Conservation (phyloP, 2,113 vertebrate species). For the Chloropsis cyanopogon region DNA sequence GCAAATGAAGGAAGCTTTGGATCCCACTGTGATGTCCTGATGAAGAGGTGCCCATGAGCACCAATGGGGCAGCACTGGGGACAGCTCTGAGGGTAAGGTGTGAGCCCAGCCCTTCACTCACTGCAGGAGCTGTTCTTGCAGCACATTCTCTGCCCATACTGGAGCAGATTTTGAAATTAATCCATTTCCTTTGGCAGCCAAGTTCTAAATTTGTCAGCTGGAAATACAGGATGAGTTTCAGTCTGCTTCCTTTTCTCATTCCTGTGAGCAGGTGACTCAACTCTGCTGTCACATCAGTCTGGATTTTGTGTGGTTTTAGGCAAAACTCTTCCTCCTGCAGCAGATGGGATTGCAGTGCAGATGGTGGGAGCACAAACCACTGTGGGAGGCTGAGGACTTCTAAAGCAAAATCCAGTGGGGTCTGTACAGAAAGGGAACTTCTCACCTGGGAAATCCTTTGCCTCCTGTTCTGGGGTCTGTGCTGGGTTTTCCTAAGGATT, state of each 20-base stretch:
- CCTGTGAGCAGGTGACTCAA: neutral
- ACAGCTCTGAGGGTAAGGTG: neutral
- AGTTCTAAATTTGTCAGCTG: neutral
- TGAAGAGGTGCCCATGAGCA: neutral
- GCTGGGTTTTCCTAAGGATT: neutral
- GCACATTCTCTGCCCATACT: neutral
- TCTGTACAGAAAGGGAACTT: neutral
- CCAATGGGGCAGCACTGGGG: accelerated
- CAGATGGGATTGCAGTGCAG: neutral
- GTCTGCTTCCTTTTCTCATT: neutral
- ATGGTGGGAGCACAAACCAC: neutral
- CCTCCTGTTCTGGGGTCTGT: neutral
- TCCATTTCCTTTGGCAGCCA: neutral
- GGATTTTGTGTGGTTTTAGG: neutral
- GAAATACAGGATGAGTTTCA: neutral
- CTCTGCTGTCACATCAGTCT: neutral
- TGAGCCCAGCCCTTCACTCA: neutral
- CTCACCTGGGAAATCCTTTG: neutral
- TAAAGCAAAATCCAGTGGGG: neutral
- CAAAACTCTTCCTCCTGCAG: neutral
- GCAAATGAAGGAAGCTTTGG: neutral
- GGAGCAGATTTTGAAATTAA: neutral
- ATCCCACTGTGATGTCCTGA: accelerated
- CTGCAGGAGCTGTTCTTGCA: neutral
- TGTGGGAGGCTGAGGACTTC: neutral